phyloP scores from a whole-genome alignment of 2,888 invertebrate species.

The Drosophila borborema region DNA sequence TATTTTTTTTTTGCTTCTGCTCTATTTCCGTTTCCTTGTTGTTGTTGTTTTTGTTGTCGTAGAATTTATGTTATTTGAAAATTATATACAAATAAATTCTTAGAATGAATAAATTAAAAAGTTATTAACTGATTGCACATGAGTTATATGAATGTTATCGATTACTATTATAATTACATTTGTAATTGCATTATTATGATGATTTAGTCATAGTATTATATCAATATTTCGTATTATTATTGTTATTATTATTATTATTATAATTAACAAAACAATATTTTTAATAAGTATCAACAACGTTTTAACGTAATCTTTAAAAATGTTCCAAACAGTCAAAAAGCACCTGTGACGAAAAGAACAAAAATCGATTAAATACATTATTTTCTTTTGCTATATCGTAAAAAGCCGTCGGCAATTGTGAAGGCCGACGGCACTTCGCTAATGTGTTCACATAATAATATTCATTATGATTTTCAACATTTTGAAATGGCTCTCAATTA shows the following conservation, averaged over 20 bases:
- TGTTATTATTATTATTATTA: slow-evolving; percentile 51
- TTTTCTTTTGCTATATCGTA: background rate
- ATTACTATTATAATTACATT: slow-evolving; percentile 63
- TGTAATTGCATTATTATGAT: slow-evolving; percentile 53
- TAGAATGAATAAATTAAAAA: slow-evolving; percentile 66
- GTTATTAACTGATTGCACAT: slow-evolving; percentile 75
- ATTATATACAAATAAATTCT: slow-evolving; percentile 64
- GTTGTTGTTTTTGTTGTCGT: slow-evolving; percentile 56
- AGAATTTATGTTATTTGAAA: slow-evolving; percentile 58
- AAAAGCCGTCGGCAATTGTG: slow-evolving; percentile 40
- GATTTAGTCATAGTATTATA: slow-evolving; percentile 53
- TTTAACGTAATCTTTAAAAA: slow-evolving; percentile 85
- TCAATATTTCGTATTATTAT: slow-evolving; percentile 48
- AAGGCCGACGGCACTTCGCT: slow-evolving; percentile 41
- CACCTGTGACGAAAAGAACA: slow-evolving; percentile 74
- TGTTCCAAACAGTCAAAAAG: slow-evolving; percentile 86
- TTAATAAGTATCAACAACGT: slow-evolving; percentile 85
- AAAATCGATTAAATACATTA: slow-evolving; percentile 13
- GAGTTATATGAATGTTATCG: slow-evolving; percentile 49
- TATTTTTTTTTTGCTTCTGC: slow-evolving; percentile 35
- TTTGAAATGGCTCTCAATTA: background rate
- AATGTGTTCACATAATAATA: slow-evolving; percentile 1
- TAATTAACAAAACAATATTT: slow-evolving; percentile 83
- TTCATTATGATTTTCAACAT: background rate
- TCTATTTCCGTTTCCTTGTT: slow-evolving; percentile 50